Evolutionary conservation across 2,797 vertebrate species (phyloP).

Genomic region (Anguilla megastoma): DNA sequence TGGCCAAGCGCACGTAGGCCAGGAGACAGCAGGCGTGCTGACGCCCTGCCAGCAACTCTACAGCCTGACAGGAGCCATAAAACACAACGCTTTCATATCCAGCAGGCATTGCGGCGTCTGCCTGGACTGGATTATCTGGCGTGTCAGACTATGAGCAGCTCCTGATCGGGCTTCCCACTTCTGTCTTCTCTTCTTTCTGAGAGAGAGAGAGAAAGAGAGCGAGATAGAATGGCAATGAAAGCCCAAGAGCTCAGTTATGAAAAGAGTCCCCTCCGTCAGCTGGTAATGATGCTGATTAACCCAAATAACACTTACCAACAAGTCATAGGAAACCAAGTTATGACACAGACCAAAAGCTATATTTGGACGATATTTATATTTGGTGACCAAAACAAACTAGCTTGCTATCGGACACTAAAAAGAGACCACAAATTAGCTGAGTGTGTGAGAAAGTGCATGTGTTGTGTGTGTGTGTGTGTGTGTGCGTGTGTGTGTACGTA

Average conservation of each 20-base stretch:
- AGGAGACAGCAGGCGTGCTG: neutral
- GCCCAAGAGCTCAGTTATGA: neutral
- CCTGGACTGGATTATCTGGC: neutral
- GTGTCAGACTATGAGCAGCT: conserved; percentile 39
- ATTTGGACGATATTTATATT: too few relatives aligned
- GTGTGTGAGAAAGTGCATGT: too few relatives aligned
- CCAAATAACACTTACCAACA: too few relatives aligned
- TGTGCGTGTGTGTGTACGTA: too few relatives aligned
- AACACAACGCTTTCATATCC: neutral
- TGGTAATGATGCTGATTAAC: too few relatives aligned
- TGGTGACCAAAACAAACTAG: too few relatives aligned
- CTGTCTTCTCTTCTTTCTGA: conserved; percentile 20
- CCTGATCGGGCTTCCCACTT: conserved; percentile 16
- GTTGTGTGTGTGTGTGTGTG: too few relatives aligned
- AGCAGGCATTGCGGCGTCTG: neutral
- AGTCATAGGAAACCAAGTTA: too few relatives aligned
- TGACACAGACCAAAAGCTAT: too few relatives aligned
- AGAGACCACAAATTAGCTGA: too few relatives aligned
- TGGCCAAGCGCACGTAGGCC: neutral
- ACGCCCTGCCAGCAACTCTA: neutral
- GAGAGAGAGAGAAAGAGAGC: neutral
- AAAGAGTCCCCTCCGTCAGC: neutral
- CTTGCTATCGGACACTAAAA: too few relatives aligned
- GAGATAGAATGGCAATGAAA: conserved; percentile 18
- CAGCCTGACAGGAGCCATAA: neutral